These are phyloP conservation scores for Cotesia glomerata DNA, from an alignment of 1,140 invertebrate species.

Conservation along the genomic window DNA sequence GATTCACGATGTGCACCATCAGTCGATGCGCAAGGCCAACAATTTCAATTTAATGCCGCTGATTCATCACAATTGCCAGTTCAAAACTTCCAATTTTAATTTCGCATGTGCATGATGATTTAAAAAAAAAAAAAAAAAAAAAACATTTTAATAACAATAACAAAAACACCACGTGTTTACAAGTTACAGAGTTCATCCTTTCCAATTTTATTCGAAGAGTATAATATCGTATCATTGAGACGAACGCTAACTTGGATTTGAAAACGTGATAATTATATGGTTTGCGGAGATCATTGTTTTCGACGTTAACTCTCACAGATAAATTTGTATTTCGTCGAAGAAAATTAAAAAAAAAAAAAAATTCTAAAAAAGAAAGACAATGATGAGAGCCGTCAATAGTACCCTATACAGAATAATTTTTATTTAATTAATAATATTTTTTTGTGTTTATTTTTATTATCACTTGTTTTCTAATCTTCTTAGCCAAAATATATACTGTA, in stretches of 20 bases:
- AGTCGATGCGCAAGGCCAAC: slow-evolving; percentile 77
- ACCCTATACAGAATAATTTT: background rate
- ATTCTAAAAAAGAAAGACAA: background rate
- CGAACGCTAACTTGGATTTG: background rate
- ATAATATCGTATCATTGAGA: background rate
- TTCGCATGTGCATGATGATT: background rate
- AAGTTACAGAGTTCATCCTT: background rate
- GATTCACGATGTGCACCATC: slow-evolving; percentile 81
- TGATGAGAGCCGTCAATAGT: slow-evolving; percentile 2
- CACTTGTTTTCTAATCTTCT: slow-evolving; percentile 7
- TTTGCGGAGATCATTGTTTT: background rate
- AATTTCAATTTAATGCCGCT: slow-evolving; percentile 78
- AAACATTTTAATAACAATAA: background rate
- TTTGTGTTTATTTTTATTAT: slow-evolving; percentile 1
- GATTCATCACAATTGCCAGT: slow-evolving; percentile 72
- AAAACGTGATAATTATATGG: background rate
- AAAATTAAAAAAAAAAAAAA: background rate
- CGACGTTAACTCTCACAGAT: background rate
- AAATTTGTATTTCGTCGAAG: background rate
- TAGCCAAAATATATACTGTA: slow-evolving; percentile 16
- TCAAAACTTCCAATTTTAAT: slow-evolving; percentile 82
- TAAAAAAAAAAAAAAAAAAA: slow-evolving; percentile 6
- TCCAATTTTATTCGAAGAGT: background rate
- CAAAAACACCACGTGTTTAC: background rate
- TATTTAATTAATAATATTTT: background rate